These are phyloP conservation scores for Polymixis lichenea DNA, from an alignment of 2,888 invertebrate species.

Conservation along the genomic window DNA sequence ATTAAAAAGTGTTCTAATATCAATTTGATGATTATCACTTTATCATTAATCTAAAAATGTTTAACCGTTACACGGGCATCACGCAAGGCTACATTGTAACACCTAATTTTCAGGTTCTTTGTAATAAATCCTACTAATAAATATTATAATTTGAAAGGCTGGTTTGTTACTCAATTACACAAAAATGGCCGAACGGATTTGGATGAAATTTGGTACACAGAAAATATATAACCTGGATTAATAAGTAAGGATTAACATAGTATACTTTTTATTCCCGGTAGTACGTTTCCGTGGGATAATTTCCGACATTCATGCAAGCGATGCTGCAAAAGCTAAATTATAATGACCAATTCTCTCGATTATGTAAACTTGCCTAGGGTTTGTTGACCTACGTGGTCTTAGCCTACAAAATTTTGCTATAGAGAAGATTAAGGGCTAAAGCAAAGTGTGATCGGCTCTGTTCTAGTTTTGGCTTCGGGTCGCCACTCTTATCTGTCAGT, in stretches of 20 bases:
- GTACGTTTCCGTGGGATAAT: no score
- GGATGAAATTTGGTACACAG: no score
- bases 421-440: slow-evolving; percentile 55
- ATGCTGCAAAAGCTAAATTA: no score
- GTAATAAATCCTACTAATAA: no score
- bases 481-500: slow-evolving; percentile 37
- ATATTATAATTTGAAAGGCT: no score
- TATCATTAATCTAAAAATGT: slow-evolving; percentile 6
- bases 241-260: no score
- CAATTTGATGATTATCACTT: slow-evolving; percentile 10
- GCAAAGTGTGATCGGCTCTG: slow-evolving; percentile 55
- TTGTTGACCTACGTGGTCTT: slow-evolving; percentile 50
- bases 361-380: slow-evolving; percentile 40
- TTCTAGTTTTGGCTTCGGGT: slow-evolving; percentile 48
- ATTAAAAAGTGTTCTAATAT: slow-evolving; percentile 2
- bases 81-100: slow-evolving; percentile 6
- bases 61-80: neutral
- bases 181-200: no score
- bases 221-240: no score
- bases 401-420: slow-evolving; percentile 52
- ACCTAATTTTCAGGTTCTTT: slow-evolving; percentile 14
- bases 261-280: no score
- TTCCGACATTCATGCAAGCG: no score
- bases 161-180: no score
- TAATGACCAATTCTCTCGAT: slow-evolving; percentile 18